Base-by-base conservation (phyloP, 1,140 invertebrate species). In the Drosophila elegans region DNA sequence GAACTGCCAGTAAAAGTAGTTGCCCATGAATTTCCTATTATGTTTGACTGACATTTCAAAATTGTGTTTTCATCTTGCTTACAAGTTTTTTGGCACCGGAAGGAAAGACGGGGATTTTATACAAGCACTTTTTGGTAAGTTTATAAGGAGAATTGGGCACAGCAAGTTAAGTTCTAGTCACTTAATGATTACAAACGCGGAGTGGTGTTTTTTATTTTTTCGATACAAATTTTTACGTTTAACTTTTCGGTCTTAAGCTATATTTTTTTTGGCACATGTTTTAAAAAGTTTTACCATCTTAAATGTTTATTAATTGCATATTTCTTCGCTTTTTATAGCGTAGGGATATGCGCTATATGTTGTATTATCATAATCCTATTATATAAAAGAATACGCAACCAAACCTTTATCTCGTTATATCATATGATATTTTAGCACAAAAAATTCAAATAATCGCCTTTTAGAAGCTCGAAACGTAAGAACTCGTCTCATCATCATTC, bases 1-100 rank as follows among this genome's bases (percentile, higher is more conserved):
- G 25, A 44, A 45, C 71, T 52, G 46, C 39, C 10, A 27, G 34
- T 51, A 25, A 21, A 54, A 41, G 64, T 55, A 75, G 71, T 73
- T 74, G 51, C 32, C 68, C 39, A 80, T 74, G 74, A 85, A 86
- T 81, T 61, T 66, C 69, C 38, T 52, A 62, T 81, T 80, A 75
- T 42, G 61, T 78, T 71, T 71, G 81, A 85, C 48, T 74, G 64
- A 36, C 74, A 64, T 66, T 54, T 73, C 38, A 56, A 61, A 82
- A 82, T 74, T 74, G 49, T 46, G 42, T 77, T 66, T 51, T 59
- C 38, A 69, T 44, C 29, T 45, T 36, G 44, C 34, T 39, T 12
- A 32, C 38, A 71, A 57, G 27, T 55, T 71, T 69, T 60, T 16
- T 29, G 34, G n/a, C 34, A 39, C 21, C 61, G 27, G 12, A 64